Evolutionary conservation across 2,113 vertebrate genomes (phyloP).

Genomic region (Rhinogobius similis): DNA sequence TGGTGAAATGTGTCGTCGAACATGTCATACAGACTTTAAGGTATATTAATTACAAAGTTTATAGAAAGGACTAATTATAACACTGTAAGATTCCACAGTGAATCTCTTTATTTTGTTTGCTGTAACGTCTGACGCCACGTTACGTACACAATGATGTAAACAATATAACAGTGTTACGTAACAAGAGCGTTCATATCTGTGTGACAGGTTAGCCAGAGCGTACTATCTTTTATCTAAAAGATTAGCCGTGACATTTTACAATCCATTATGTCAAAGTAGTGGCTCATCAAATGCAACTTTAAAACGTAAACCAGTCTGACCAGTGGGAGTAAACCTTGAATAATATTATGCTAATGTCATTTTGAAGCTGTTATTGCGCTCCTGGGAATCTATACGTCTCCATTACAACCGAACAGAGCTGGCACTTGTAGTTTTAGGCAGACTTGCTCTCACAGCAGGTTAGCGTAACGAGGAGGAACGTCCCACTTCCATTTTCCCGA

Average conservation of each 20-base stretch:
- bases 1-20: too few relatives aligned
- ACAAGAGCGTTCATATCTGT: background rate
- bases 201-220: background rate
- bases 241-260: background rate
- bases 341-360: background rate
- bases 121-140: background rate
- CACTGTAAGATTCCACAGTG: too few relatives aligned
- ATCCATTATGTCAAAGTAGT: background rate
- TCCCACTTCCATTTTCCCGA: background rate
- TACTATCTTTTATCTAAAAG: background rate
- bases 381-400: background rate
- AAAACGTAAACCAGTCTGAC: background rate
- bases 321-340: background rate
- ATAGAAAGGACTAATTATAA: background rate
- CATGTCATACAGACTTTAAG: too few relatives aligned
- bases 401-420: background rate
- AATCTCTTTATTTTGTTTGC: background rate
- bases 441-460: background rate
- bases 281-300: background rate
- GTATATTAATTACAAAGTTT: too few relatives aligned
- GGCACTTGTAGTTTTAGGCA: background rate
- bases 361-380: background rate
- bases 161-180: background rate
- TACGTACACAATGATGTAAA: background rate
- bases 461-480: background rate